Percentiles rank a stretch among this genome's conserved stretches.
Evolutionary conservation across 2,797 vertebrate genomes (phyloP).

Genomic region (Pipistrellus kuhlii): DNA sequence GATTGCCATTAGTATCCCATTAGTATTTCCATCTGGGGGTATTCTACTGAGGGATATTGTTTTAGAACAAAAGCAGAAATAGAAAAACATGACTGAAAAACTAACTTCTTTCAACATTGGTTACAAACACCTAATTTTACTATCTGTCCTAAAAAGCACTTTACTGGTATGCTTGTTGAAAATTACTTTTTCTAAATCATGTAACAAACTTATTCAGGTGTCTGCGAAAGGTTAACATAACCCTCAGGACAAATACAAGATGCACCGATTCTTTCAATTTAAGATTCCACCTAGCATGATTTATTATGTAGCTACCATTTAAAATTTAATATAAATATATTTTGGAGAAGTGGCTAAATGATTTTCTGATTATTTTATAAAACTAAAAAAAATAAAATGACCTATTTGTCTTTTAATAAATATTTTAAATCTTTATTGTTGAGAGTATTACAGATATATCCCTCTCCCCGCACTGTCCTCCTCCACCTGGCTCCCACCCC

Average conservation of each 20-base stretch:
- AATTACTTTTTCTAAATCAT: constrained; percentile 13
- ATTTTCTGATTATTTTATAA: constrained; percentile 14
- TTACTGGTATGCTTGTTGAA: not conserved
- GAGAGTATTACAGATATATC: too few relatives aligned
- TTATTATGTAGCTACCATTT: not conserved
- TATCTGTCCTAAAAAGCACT: not conserved
- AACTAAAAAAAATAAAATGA: constrained; percentile 36
- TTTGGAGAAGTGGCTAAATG: not conserved
- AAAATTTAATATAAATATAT: not conserved
- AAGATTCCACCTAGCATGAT: not conserved
- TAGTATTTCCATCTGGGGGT: not conserved
- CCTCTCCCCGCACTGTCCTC: too few relatives aligned
- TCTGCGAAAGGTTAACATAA: not conserved
- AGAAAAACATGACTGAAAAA: not conserved
- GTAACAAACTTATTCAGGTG: not conserved
- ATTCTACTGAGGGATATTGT: not conserved
- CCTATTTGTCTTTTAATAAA: not conserved
- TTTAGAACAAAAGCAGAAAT: constrained; percentile 21
- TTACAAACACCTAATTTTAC: not conserved
- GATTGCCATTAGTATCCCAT: not conserved
- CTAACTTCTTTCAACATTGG: not conserved
- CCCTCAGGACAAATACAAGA: not conserved
- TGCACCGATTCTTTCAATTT: not conserved
- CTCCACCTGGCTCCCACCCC: too few relatives aligned
- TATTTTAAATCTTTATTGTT: too few relatives aligned